These are phyloP conservation scores for Cisticola juncidis DNA, from an alignment of 2,113 vertebrate genomes.

Conservation along the genomic window DNA sequence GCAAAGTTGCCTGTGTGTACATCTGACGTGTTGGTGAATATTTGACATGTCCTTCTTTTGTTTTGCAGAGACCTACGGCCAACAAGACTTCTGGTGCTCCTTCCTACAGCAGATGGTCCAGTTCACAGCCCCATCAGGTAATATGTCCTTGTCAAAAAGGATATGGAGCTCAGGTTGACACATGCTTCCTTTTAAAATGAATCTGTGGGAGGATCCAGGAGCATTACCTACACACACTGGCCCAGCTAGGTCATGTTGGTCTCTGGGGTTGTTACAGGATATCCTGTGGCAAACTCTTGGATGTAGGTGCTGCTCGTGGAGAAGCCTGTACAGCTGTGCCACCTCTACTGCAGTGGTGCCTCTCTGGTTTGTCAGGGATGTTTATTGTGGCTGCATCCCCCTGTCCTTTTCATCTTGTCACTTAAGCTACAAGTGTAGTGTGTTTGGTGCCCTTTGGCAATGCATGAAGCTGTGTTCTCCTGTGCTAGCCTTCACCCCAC, in stretches of 20 bases:
- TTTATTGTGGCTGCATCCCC: background rate
- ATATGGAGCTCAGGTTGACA: background rate
- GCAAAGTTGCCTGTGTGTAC: background rate
- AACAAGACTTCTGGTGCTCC: constrained; percentile 76
- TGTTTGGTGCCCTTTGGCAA: background rate
- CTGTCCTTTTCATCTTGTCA: background rate
- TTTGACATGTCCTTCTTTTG: constrained; percentile 3
- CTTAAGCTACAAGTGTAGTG: background rate
- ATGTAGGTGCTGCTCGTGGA: background rate
- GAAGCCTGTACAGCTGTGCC: background rate
- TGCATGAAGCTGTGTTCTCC: rapidly evolving
- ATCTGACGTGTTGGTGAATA: background rate
- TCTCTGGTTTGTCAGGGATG: background rate
- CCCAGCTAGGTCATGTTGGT: background rate
- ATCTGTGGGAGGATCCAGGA: background rate
- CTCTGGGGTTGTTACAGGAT: background rate
- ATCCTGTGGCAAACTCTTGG: background rate
- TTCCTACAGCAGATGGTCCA: constrained; percentile 87
- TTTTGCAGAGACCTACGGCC: constrained; percentile 77
- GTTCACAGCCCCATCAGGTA: constrained; percentile 87
- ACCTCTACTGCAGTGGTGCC: background rate
- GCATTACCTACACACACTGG: background rate
- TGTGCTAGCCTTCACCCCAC: rapidly evolving
- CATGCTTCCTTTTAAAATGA: background rate
- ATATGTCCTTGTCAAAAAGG: constrained; percentile 51